These are phyloP conservation scores for Rhynchotus rufescens DNA, from an alignment of 2,797 vertebrate species.

Conservation along the genomic window DNA sequence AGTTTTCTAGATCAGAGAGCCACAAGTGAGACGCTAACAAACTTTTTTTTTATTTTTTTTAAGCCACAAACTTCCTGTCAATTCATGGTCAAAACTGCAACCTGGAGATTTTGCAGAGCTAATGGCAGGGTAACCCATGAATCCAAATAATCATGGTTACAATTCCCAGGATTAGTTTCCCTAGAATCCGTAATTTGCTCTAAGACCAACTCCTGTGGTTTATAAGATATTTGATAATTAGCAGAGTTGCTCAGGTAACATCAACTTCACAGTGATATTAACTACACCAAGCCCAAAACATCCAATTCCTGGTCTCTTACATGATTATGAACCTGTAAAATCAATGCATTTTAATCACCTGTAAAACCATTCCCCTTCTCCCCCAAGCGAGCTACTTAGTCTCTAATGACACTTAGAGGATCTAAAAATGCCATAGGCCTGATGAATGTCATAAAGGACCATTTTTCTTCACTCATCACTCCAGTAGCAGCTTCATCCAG, in stretches of 20 bases:
- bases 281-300: neutral
- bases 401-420: neutral
- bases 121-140: neutral
- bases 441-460: neutral
- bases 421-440: neutral
- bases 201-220: neutral
- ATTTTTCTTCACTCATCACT: neutral
- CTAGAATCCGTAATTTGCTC: neutral
- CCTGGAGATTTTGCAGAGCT: neutral
- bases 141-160: neutral
- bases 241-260: neutral
- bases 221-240: neutral
- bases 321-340: constrained; percentile 22
- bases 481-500: neutral
- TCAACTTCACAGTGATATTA: fast-evolving
- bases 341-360: constrained; percentile 24
- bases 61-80: neutral
- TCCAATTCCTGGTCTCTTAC: neutral
- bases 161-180: neutral
- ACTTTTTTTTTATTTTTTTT: neutral
- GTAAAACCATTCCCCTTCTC: neutral
- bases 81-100: neutral
- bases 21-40: neutral
- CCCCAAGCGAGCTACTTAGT: neutral
- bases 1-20: neutral